Percentiles rank a stretch among this genome's conserved stretches.
Conservation (phyloP, 2,888 invertebrate species). For the Bursaphelenchus okinawaensis region DNA sequence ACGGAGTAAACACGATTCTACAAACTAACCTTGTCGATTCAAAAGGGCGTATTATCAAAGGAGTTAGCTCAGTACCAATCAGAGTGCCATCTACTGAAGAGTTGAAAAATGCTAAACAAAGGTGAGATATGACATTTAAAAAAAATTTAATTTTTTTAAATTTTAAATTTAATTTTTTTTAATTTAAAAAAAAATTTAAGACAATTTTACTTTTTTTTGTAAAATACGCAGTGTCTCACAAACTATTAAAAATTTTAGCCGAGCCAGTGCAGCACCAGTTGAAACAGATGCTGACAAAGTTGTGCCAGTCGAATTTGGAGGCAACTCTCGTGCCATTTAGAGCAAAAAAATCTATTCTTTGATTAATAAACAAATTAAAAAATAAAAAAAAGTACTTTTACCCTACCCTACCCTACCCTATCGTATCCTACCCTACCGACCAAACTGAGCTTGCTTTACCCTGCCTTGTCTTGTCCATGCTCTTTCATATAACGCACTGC, state of each 20-base stretch:
- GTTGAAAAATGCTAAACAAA: slow-evolving; percentile 24
- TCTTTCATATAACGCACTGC: too few relatives aligned
- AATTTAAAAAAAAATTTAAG: too few relatives aligned
- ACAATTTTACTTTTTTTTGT: too few relatives aligned
- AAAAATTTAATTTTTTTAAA: not conserved
- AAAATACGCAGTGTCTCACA: not conserved
- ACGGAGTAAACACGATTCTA: slow-evolving; percentile 44
- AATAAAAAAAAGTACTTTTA: too few relatives aligned
- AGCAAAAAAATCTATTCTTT: not conserved
- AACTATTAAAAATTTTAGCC: slow-evolving; percentile 20
- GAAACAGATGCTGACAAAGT: slow-evolving; percentile 33
- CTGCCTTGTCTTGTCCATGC: too few relatives aligned
- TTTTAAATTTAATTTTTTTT: too few relatives aligned
- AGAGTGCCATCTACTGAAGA: slow-evolving; percentile 33
- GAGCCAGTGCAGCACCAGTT: slow-evolving; percentile 26
- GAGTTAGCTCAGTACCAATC: slow-evolving; percentile 45
- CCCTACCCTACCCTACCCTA: too few relatives aligned
- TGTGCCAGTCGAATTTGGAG: slow-evolving; percentile 33
- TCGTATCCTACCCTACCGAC: too few relatives aligned
- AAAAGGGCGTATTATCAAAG: slow-evolving; percentile 43
- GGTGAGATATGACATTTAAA: not conserved
- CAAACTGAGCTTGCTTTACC: slow-evolving; percentile 95
- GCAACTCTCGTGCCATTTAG: slow-evolving; percentile 10
- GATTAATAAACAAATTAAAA: not conserved
- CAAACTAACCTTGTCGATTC: slow-evolving; percentile 52